phyloP scores from a whole-genome alignment of 2,113 vertebrate species.

The Ardeotis arabs region DNA sequence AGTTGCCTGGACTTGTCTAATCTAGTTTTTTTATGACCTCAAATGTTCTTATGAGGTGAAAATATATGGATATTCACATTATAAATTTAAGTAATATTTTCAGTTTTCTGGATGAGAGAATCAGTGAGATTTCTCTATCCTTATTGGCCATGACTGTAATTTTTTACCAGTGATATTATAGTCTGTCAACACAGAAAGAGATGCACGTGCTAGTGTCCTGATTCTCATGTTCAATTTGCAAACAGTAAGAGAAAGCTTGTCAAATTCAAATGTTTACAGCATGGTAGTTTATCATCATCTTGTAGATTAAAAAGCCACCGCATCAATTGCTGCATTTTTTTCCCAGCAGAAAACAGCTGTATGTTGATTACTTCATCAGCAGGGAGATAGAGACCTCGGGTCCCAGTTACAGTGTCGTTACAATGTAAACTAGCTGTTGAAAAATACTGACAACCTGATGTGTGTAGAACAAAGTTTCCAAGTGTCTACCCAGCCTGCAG shows the following conservation, averaged over 20 bases:
- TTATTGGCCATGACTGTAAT: neutral
- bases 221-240: constrained; percentile 67
- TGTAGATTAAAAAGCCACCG: constrained; percentile 66
- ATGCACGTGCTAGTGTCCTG: constrained; percentile 38
- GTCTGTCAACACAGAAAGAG: constrained; percentile 50
- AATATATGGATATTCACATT: neutral
- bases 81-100: neutral
- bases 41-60: neutral
- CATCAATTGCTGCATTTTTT: constrained; percentile 59
- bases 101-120: neutral
- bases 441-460: constrained; percentile 62
- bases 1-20: neutral
- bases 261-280: constrained; percentile 66
- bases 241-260: constrained; percentile 71
- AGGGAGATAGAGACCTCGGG: constrained; percentile 53
- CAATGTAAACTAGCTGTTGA: constrained; percentile 53
- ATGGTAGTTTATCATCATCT: constrained; percentile 66
- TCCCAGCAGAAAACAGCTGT: constrained; percentile 77
- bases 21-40: neutral
- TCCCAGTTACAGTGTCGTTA: constrained; percentile 63
- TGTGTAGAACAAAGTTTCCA: constrained; percentile 65
- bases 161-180: constrained; percentile 21
- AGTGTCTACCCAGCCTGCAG: constrained; percentile 40
- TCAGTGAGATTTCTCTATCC: neutral
- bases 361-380: constrained; percentile 71